These are phyloP conservation scores for Subanguina moxae DNA, from an alignment of 1,140 invertebrate species.

Conservation along the genomic window DNA sequence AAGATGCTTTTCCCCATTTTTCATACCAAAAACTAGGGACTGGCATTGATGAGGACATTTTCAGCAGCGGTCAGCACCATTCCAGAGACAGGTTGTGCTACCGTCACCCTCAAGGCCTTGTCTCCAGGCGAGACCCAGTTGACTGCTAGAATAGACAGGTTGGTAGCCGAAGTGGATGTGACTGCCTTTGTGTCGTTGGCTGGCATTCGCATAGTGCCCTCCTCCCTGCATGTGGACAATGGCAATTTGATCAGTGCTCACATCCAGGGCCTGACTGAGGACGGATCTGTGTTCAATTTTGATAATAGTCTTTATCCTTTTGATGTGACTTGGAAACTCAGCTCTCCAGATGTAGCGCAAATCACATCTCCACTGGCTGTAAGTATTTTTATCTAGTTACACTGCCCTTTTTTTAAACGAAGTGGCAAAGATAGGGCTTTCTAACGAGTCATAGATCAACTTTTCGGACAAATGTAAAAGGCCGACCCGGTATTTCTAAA, in stretches of 20 bases:
- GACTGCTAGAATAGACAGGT: conserved; percentile 20
- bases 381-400: conserved; percentile 2
- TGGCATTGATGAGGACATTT: background rate
- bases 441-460: too few species aligned
- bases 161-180: conserved; percentile 33
- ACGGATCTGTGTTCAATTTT: conserved; percentile 21
- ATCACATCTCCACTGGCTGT: background rate
- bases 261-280: conserved; percentile 4
- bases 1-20: too few species aligned
- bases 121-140: conserved; percentile 39
- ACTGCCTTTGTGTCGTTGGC: conserved; percentile 30
- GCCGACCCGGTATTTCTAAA: too few species aligned
- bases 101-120: conserved; percentile 31
- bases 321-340: conserved; percentile 16
- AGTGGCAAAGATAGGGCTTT: background rate
- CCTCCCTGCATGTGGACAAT: conserved; percentile 13
- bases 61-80: conserved; percentile 6
- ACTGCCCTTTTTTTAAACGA: background rate
- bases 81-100: conserved; percentile 42
- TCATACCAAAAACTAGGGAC: background rate
- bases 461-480: too few species aligned
- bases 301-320: conserved; percentile 20
- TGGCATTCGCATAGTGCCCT: conserved; percentile 15
- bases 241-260: conserved; percentile 8
- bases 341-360: background rate